Conservation (phyloP, 2,113 vertebrate genomes). For the Mastomys coucha region DNA sequence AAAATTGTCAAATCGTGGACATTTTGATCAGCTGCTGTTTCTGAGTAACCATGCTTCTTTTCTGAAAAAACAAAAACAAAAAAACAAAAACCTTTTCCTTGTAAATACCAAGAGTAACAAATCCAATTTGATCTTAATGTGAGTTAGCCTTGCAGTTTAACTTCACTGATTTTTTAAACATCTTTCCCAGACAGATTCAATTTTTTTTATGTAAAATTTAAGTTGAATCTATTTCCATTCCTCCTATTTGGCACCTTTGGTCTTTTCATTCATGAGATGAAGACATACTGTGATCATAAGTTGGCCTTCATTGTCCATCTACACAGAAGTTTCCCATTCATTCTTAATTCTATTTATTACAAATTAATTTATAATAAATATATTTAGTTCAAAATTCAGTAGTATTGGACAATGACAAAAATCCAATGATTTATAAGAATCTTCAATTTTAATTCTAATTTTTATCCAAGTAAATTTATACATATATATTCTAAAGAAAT, state of each 20-base stretch:
- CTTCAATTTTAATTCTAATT: background rate
- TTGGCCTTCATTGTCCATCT: background rate
- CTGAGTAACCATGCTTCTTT: background rate
- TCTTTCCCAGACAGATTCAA: background rate
- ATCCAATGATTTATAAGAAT: background rate
- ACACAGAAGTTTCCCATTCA: background rate
- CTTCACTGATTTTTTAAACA: no score
- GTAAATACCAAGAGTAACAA: background rate
- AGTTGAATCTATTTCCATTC: background rate
- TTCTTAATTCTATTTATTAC: background rate
- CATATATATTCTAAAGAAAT: background rate
- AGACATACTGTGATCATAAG: background rate
- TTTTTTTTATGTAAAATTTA: background rate
- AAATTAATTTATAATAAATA: background rate
- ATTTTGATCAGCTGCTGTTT: background rate
- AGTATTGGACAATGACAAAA: background rate
- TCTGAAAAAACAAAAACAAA: no score
- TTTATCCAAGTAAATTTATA: background rate
- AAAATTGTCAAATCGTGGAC: background rate
- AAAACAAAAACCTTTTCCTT: background rate
- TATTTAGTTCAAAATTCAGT: background rate
- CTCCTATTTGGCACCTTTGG: background rate
- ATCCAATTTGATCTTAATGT: background rate
- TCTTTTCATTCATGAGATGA: no score
- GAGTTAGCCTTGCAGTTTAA: background rate